Percentiles rank a stretch among this genome's conserved stretches.
These are phyloP conservation scores for Melipona bicolor DNA, from an alignment of 2,888 invertebrate species.

Conservation along the genomic window DNA sequence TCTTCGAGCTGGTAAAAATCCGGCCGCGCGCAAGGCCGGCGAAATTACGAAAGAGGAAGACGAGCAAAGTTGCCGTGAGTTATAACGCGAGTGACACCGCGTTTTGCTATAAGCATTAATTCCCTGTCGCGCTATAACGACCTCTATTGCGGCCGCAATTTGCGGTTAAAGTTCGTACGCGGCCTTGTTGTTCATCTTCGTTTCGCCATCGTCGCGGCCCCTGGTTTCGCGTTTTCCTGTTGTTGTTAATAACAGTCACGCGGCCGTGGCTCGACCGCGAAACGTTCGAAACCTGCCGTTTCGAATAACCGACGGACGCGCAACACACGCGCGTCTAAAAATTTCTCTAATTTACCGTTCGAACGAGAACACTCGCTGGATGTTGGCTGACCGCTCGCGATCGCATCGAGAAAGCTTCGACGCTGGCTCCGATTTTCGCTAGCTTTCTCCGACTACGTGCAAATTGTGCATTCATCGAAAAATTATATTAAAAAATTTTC, in stretches of 20 bases:
- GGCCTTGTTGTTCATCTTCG: conserved; percentile 48
- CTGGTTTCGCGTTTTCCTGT: conserved; percentile 39
- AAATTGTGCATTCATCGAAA: not conserved
- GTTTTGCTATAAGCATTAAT: conserved; percentile 49
- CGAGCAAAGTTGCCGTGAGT: conserved; percentile 32
- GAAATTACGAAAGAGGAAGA: conserved; percentile 22
- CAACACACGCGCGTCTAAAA: not conserved
- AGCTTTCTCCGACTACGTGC: no score
- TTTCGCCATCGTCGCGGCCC: conserved; percentile 45
- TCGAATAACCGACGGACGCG: conserved; percentile 17
- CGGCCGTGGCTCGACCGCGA: conserved; percentile 19
- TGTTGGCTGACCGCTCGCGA: not conserved
- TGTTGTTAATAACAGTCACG: conserved; percentile 43
- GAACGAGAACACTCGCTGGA: not conserved
- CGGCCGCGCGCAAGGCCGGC: not conserved
- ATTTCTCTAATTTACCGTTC: conserved; percentile 20
- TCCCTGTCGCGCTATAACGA: conserved; percentile 41
- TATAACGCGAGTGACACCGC: conserved; percentile 37
- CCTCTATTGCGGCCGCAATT: conserved; percentile 53
- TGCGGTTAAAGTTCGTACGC: conserved; percentile 53
- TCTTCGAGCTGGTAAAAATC: not conserved
- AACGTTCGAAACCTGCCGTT: conserved; percentile 38
- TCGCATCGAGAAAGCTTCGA: no score
- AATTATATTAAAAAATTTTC: not conserved
- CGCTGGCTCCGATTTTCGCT: not conserved